A percentile compares a stretch with the other conserved stretches of the same genome.
Conservation (phyloP, 2,888 invertebrate species). For the Dermolepida albohirtum region DNA sequence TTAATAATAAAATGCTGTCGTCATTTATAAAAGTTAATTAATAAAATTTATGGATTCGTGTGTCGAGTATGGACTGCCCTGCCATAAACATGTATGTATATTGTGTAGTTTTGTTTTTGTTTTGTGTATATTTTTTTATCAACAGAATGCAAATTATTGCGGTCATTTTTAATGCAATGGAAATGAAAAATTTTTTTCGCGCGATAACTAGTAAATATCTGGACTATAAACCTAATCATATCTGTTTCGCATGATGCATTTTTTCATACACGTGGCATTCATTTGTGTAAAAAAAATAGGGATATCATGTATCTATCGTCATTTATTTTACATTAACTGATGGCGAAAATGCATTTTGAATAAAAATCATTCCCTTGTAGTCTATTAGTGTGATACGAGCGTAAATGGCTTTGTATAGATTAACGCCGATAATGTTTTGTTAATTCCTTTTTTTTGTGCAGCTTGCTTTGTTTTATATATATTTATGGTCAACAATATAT, state of each 20-base stretch:
- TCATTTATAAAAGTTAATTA: slow-evolving; percentile 57
- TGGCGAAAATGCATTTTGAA: slow-evolving; percentile 21
- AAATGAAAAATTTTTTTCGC: slow-evolving; percentile 52
- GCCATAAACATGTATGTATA: slow-evolving; percentile 9
- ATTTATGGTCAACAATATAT: no score
- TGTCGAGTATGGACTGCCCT: not conserved
- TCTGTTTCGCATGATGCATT: no score
- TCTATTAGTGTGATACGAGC: slow-evolving; percentile 10
- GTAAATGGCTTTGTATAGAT: no score
- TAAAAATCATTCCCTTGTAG: slow-evolving; percentile 33
- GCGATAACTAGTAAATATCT: not conserved
- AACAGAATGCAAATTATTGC: slow-evolving; percentile 51
- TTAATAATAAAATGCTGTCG: slow-evolving; percentile 61
- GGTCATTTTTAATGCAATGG: slow-evolving; percentile 58
- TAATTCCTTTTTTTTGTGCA: no score
- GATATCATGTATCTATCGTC: not conserved
- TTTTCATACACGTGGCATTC: no score
- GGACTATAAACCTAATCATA: no score
- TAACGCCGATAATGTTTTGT: no score
- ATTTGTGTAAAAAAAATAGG: no score
- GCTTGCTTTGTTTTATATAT: no score
- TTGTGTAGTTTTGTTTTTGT: slow-evolving; percentile 21
- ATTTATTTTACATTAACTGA: slow-evolving; percentile 27
- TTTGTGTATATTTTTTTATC: slow-evolving; percentile 44
- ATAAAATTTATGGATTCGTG: slow-evolving; percentile 55